Evolutionary conservation across 2,888 invertebrate genomes (phyloP), one percentile per base, ranked within the genome.

Genomic region (Aspidapion aeneum): DNA sequence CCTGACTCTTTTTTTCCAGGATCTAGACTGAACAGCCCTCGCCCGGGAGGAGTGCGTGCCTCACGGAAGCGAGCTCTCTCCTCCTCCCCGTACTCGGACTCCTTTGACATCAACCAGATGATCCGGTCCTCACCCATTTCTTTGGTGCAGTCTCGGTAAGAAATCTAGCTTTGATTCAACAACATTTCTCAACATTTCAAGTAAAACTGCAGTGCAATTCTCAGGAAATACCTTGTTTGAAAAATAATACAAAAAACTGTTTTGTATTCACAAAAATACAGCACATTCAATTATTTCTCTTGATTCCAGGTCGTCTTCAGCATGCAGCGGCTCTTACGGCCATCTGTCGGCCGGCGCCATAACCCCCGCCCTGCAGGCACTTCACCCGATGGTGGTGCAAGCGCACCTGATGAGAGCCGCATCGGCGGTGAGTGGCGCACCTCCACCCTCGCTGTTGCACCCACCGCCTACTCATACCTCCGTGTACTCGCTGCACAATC

Each of bases 121-220:
- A 97, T 98, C 71, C 87, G 97, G 65, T 96, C 96, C 72, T 96
- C 96, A 3, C 97, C 97, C 2, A 94, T 94, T 72, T 95, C 96
- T 20, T 82, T 98, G 70, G 93, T 89, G 9, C 89, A 90, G 57
- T 35, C 35, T 7, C 3, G 35, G 35, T 35, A 35, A n/a, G n/a
- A n/a, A n/a, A n/a, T n/a, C n/a, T n/a, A n/a, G n/a, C n/a, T n/a
- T n/a, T n/a, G n/a, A n/a, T n/a, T n/a, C n/a, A n/a, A n/a, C n/a
- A n/a, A n/a, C n/a, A n/a, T n/a, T n/a, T n/a, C n/a, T n/a, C n/a
- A n/a, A n/a, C n/a, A n/a, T n/a, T n/a, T n/a, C n/a, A n/a, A n/a
- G n/a, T n/a, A n/a, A n/a, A n/a, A n/a, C n/a, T n/a, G n/a, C n/a
- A n/a, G n/a, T n/a, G n/a, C n/a, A n/a, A n/a, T n/a, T n/a, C n/a